phyloP scores from a whole-genome alignment of 2,113 vertebrate species.

The Cebidichthys violaceus region DNA sequence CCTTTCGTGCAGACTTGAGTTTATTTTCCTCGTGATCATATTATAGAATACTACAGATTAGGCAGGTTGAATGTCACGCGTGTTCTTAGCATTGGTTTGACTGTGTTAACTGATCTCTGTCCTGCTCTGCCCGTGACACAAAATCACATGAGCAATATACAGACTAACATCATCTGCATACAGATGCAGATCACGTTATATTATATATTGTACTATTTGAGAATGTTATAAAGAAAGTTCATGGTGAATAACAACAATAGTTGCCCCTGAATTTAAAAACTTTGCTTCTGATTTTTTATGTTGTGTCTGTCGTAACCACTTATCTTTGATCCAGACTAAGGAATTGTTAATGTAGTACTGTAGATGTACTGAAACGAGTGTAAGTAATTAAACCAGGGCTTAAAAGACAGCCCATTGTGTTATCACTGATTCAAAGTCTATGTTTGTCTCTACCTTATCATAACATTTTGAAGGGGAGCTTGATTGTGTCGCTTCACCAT shows the following conservation, averaged over 20 bases:
- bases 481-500: neutral
- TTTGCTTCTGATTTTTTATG: neutral
- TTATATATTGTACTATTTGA: neutral
- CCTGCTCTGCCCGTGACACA: neutral
- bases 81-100: neutral
- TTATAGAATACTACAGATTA: neutral
- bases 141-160: neutral
- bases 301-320: neutral
- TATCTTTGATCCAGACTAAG: neutral
- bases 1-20: neutral
- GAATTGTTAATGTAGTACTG: neutral
- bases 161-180: neutral
- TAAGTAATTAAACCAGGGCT: constrained; percentile 1
- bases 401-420: neutral
- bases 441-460: neutral
- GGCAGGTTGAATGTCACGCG: neutral
- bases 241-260: neutral
- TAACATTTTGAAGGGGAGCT: neutral
- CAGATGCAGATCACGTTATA: neutral
- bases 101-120: neutral
- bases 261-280: neutral
- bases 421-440: neutral
- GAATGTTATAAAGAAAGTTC: neutral
- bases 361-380: neutral
- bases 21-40: neutral